A percentile compares a stretch with the other conserved stretches of the same genome.
These are phyloP conservation scores for Zingel zingel DNA, from an alignment of 2,113 vertebrate species.

Conservation along the genomic window DNA sequence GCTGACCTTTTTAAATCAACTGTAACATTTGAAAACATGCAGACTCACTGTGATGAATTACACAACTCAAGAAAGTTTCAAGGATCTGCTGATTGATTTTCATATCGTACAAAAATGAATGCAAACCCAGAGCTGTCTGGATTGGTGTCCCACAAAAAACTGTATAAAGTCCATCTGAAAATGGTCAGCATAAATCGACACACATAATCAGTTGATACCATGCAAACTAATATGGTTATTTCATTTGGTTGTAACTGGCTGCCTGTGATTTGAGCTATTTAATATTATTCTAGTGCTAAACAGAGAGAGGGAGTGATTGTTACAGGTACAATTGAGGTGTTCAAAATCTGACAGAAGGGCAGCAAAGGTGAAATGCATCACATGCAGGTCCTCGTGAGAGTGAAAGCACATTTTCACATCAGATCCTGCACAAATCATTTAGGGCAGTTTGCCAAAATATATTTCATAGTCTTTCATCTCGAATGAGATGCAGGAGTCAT, in stretches of 20 bases:
- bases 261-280: slow-evolving; percentile 16
- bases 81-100: neutral
- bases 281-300: neutral
- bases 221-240: neutral
- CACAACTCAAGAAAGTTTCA: neutral
- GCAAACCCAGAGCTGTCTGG: neutral
- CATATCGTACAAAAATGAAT: neutral
- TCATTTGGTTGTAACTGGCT: neutral
- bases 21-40: neutral
- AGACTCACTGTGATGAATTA: neutral
- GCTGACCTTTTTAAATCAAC: slow-evolving; percentile 3
- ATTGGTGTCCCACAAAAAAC: neutral
- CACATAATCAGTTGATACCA: neutral
- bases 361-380: neutral
- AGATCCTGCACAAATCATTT: slow-evolving; percentile 16
- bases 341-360: slow-evolving; percentile 5
- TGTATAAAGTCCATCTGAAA: neutral
- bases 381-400: neutral
- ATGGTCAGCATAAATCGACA: neutral
- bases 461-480: slow-evolving; percentile 38
- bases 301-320: neutral
- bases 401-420: slow-evolving; percentile 9
- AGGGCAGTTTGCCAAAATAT: slow-evolving; percentile 12
- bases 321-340: slow-evolving; percentile 1
- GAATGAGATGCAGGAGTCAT: slow-evolving; percentile 54